Evolutionary conservation across 2,113 vertebrate genomes (phyloP).

Genomic region (Atherinomorus stipes): DNA sequence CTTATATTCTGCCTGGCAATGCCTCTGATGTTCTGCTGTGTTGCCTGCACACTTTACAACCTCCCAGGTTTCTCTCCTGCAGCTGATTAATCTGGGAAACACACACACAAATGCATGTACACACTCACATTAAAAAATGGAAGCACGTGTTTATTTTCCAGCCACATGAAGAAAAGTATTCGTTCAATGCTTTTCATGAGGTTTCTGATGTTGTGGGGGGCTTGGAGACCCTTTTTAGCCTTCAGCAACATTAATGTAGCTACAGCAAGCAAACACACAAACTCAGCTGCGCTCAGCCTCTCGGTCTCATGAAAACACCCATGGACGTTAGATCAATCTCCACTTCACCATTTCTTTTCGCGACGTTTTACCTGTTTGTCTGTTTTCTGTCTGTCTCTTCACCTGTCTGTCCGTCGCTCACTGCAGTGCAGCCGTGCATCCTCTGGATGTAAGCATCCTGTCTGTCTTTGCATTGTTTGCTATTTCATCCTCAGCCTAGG

Average conservation of each 20-base stretch:
- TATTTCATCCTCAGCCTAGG: slow-evolving; percentile 34
- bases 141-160: background rate
- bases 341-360: slow-evolving; percentile 12
- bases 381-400: slow-evolving; percentile 61
- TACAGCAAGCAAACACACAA: background rate
- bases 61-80: slow-evolving; percentile 9
- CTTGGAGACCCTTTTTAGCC: background rate
- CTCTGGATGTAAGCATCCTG: slow-evolving; percentile 76
- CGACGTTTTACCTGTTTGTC: slow-evolving; percentile 60
- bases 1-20: slow-evolving; percentile 40
- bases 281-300: background rate
- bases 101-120: background rate
- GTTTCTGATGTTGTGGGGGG: background rate
- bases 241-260: background rate
- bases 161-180: background rate
- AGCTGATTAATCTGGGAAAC: slow-evolving; percentile 18
- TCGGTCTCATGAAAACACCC: background rate
- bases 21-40: slow-evolving; percentile 26
- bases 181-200: background rate
- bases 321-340: slow-evolving; percentile 1
- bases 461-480: slow-evolving; percentile 59
- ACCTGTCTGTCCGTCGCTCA: slow-evolving; percentile 67
- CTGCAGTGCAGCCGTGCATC: slow-evolving; percentile 74
- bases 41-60: slow-evolving; percentile 42
- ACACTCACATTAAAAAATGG: background rate